Base-by-base conservation (phyloP, 1,140 invertebrate genomes). In the Melitaea cinxia region DNA sequence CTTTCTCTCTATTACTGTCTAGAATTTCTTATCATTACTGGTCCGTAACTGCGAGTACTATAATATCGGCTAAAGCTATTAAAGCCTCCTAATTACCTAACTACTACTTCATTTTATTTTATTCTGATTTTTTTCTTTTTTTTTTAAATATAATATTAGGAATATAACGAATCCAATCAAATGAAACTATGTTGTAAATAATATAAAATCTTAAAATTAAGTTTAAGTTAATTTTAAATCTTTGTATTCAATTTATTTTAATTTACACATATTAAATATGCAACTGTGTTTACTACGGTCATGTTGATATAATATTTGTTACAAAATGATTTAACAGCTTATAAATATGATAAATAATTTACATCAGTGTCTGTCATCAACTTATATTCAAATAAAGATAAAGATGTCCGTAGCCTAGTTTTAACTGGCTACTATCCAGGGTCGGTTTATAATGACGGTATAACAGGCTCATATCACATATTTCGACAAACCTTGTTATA, bases 371-470 rank as follows among this genome's bases (percentile, higher is more conserved):
- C 19, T 23, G 42, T 24, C 23, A 47, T 47, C 42, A 47, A 23
- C 15, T 12, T 19, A 19, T 47, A 47, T 23, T 47, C 12, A 47
- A 47, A 47, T 47, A 47, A 21, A 28, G 23, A 19, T 23, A 23
- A 47, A 23, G 23, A 17, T 58, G 63, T 42, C 64, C 59, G 45
- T 66, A 71, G 67, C 67, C 64, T 56, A 68, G 60, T 56, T 73
- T 66, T 26, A 57, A 49, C 67, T 76, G 72, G 68, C 72, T 53
- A 24, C 54, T 37, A 49, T 64, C 72, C 72, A 73, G 72, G 60
- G 60, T 67, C 59, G 59, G 12, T 50, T 53, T 42, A 52, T 59
- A 30, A 28, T 33, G 61, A 65, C 68, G 59, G 63, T 62, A 65
- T 57, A 62, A 39, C 54, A 26, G 49, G 54, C 60, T 42, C 54